These are phyloP conservation scores for Rhinolophus ferrumequinum DNA, from an alignment of 2,113 vertebrate genomes.

Conservation along the genomic window DNA sequence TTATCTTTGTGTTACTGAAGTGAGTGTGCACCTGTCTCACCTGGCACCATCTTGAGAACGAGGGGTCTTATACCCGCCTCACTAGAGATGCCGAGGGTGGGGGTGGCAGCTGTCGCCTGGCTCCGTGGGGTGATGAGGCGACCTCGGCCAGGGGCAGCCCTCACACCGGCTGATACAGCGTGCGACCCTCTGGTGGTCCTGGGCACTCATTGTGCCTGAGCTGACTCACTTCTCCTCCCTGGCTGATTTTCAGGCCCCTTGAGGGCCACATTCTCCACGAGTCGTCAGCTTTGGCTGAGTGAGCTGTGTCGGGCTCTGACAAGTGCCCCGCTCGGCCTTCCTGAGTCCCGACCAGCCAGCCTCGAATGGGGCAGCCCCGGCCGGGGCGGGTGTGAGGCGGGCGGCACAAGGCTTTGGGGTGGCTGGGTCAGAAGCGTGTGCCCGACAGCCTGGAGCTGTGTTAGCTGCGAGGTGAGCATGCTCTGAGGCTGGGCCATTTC, in stretches of 20 bases:
- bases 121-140: not conserved
- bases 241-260: not conserved
- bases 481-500: accelerated
- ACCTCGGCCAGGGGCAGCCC: too few relatives aligned
- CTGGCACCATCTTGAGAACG: not conserved
- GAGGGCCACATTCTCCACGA: accelerated
- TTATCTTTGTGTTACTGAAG: too few relatives aligned
- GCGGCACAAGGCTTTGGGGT: too few relatives aligned
- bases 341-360: too few relatives aligned
- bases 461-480: too few relatives aligned
- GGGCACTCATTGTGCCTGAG: not conserved
- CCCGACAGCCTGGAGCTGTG: too few relatives aligned
- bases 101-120: not conserved
- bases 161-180: not conserved
- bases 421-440: too few relatives aligned
- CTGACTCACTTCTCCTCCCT: not conserved
- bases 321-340: too few relatives aligned
- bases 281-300: accelerated
- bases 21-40: accelerated
- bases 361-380: too few relatives aligned
- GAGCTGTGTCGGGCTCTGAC: accelerated
- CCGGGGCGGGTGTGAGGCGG: too few relatives aligned
- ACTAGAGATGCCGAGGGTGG: accelerated
- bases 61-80: not conserved
- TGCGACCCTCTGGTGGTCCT: not conserved